phyloP scores from a whole-genome alignment of 2,113 vertebrate genomes.

The Hystrix cristata region DNA sequence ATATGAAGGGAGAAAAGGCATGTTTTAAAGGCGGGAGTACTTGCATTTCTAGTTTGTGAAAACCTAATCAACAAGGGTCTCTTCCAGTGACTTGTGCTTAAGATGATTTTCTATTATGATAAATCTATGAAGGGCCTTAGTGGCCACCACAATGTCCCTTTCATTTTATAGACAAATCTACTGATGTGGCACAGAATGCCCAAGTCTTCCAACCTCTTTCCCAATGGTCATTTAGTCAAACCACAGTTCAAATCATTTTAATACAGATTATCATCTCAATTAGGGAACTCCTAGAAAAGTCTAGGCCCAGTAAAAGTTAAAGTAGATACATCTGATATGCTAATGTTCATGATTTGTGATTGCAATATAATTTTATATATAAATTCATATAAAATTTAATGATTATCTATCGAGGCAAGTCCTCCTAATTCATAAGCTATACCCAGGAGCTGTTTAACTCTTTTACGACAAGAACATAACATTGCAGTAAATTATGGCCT shows the following conservation, averaged over 20 bases:
- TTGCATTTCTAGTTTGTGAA: constrained; percentile 3
- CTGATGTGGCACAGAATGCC: not conserved
- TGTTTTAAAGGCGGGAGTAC: not conserved
- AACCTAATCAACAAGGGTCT: not conserved
- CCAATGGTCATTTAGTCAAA: not conserved
- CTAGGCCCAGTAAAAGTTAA: constrained; percentile 30
- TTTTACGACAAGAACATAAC: constrained; percentile 61
- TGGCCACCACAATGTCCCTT: not conserved
- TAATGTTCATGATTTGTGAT: constrained; percentile 52
- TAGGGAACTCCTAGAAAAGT: constrained; percentile 38
- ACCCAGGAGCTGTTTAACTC: constrained; percentile 60
- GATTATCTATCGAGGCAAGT: constrained; percentile 68
- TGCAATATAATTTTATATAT: constrained; percentile 44
- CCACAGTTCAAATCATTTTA: constrained; percentile 45
- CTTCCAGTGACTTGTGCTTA: not conserved
- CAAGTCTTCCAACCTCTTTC: not conserved
- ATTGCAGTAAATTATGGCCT: constrained; percentile 63
- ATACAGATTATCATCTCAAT: not conserved
- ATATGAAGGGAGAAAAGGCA: not conserved
- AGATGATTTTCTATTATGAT: not conserved
- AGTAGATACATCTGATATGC: not conserved
- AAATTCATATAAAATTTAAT: constrained; percentile 63
- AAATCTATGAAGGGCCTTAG: not conserved
- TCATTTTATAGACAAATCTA: not conserved
- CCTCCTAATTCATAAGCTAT: constrained; percentile 66